A percentile compares a stretch with the other conserved stretches of the same genome.
phyloP scores from a whole-genome alignment of 2,888 invertebrate species.

The Teleogryllus oceanicus region DNA sequence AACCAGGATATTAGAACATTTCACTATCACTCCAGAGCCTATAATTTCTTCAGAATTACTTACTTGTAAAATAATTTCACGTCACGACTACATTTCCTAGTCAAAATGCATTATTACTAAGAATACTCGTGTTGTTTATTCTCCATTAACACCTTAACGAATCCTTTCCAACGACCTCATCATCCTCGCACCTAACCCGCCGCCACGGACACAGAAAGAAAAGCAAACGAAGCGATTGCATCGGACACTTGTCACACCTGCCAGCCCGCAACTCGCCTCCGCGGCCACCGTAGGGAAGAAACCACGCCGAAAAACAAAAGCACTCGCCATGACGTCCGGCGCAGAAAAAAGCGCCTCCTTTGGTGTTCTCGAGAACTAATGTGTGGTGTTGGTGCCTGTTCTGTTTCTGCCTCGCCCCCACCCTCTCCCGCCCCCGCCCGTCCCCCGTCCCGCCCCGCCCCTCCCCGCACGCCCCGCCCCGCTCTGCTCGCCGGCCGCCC shows the following conservation, averaged over 20 bases:
- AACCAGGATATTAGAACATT: too few species aligned
- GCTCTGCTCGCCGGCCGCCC: not conserved
- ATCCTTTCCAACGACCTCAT: not conserved
- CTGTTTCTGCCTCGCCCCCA: not conserved
- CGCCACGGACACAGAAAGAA: constrained; percentile 6
- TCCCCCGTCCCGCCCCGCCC: not conserved
- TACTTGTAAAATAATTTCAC: too few species aligned
- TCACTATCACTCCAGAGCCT: too few species aligned
- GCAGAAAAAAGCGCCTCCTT: not conserved
- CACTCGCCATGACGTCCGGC: not conserved
- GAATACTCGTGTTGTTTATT: too few species aligned
- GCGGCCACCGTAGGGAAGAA: not conserved
- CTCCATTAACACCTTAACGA: too few species aligned
- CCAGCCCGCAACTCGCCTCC: not conserved
- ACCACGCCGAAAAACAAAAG: not conserved
- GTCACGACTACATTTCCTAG: too few species aligned
- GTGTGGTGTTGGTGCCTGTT: not conserved
- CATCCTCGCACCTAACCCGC: not conserved
- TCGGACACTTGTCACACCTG: not conserved
- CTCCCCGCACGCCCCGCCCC: not conserved
- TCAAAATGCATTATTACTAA: too few species aligned
- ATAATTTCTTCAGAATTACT: too few species aligned
- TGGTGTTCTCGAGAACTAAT: not conserved
- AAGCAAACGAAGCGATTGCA: not conserved
- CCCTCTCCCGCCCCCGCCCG: not conserved